These are phyloP conservation scores for Rhyacophila brunnea DNA, from an alignment of 1,140 invertebrate species.

Conservation along the genomic window DNA sequence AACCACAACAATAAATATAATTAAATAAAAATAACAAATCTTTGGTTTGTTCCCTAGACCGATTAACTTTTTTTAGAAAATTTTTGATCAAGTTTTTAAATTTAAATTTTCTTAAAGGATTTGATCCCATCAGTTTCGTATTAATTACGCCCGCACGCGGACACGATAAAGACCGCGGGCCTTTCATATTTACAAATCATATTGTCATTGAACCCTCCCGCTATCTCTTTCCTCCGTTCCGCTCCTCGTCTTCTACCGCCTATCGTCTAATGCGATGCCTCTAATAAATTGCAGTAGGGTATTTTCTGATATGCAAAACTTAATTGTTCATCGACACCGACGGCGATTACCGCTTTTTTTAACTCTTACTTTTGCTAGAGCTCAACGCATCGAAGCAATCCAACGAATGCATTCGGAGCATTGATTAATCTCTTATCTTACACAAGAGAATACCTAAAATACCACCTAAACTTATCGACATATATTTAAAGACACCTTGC, in stretches of 20 bases:
- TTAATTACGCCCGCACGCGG: slow-evolving; percentile 38
- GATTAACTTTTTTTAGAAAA: slow-evolving; percentile 51
- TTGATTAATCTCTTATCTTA: slow-evolving; percentile 51
- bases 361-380: not conserved
- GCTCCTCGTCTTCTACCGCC: slow-evolving; percentile 16
- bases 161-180: slow-evolving; percentile 31
- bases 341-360: slow-evolving; percentile 24
- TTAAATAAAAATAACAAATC: slow-evolving; percentile 63
- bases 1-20: slow-evolving; percentile 57
- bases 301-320: slow-evolving; percentile 27
- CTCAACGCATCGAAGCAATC: too few relatives aligned
- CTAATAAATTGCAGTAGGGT: not conserved
- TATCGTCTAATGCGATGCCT: slow-evolving; percentile 3
- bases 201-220: slow-evolving; percentile 58
- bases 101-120: slow-evolving; percentile 56
- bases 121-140: slow-evolving; percentile 58
- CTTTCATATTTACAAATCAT: slow-evolving; percentile 49
- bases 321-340: slow-evolving; percentile 32
- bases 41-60: slow-evolving; percentile 64
- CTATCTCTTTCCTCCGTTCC: slow-evolving; percentile 42
- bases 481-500: slow-evolving; percentile 29
- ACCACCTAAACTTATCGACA: slow-evolving; percentile 57
- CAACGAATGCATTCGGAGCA: too few relatives aligned
- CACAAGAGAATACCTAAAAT: slow-evolving; percentile 60
- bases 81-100: slow-evolving; percentile 43